Evolutionary conservation across 2,888 invertebrate genomes (phyloP).

Genomic region (Linnaemya vulpina): DNA sequence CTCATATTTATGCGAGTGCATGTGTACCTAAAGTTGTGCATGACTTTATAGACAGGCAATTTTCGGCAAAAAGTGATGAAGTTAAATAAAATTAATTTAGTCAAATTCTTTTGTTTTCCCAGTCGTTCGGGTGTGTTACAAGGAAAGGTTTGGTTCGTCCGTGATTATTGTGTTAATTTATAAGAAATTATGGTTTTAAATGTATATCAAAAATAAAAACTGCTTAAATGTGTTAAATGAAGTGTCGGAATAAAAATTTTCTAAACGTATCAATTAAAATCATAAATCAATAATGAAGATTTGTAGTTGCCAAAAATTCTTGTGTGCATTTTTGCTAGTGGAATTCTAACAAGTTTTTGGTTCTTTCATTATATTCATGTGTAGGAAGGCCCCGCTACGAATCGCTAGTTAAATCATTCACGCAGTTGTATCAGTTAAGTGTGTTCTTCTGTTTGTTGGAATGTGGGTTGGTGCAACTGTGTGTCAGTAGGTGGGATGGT

Average conservation of each 20-base stretch:
- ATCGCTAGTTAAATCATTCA: neutral
- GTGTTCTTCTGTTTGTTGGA: neutral
- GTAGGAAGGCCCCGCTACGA: constrained; percentile 10
- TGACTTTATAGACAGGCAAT: neutral
- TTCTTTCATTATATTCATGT: constrained; percentile 5
- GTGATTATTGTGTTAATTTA: neutral
- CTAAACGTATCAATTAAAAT: constrained; percentile 1
- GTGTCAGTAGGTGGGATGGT: constrained; percentile 4
- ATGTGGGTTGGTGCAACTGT: too few relatives aligned
- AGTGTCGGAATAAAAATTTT: neutral
- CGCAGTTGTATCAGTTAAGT: neutral
- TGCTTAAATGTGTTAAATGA: constrained; percentile 5
- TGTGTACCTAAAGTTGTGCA: neutral
- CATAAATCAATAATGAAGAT: neutral
- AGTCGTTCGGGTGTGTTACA: neutral
- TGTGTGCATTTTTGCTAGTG: neutral
- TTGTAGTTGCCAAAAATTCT: neutral
- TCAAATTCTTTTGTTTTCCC: neutral
- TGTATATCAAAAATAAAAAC: neutral
- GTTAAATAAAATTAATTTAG: constrained; percentile 13
- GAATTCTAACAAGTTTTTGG: neutral
- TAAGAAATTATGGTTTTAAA: neutral
- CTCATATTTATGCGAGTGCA: too few relatives aligned
- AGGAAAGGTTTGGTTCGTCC: neutral
- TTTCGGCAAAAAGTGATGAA: constrained; percentile 4